Base-by-base conservation (phyloP, 2,113 vertebrate species). In the Nymphicus hollandicus region DNA sequence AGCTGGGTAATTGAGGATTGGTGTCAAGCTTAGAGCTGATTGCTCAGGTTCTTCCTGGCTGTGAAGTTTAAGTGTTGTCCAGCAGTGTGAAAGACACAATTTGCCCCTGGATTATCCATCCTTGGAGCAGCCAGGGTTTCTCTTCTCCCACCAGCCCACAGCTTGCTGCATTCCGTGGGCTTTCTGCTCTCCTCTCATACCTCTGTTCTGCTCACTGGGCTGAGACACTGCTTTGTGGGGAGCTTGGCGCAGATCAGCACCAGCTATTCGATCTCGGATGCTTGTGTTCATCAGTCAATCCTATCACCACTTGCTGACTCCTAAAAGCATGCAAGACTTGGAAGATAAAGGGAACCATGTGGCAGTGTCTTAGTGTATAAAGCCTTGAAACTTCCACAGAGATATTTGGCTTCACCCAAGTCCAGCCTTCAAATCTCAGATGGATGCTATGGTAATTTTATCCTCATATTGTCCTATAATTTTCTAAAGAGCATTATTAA, bases 401-500 rank as follows among this genome's bases (percentile, higher is more conserved):
- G 68, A 9, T 37, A 10, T 71, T 56, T 81, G 76, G 61, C 70
- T 90, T 79, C 52, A 41, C 4, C 0, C 37, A 74, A 81, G 50
- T 73, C 41, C 46, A 13, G 78, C 78, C 65, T 52, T 60, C 55
- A 43, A 53, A 43, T 60, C 82, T 86, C 53, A 17, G 22, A 44
- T 25, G 72, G 86, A 49, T 23, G 52, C 86, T 43, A 2, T 3
- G 9, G 86, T 80, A 71, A 91, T 96, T 92, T 83, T 53, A 60
- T 37, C 61, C 72, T 91, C 18, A 0, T 44, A 19, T 79, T 79
- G 88, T 85, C 47, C 93, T 92, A 9, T 89, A 64, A 93, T 96
- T 95, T 97, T 64, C 83, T 76, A 66, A 68, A 79, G 88, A 93
- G 64, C 28, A 0, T 65, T 65, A 87, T 97, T 91, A 89, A 94